Conservation (phyloP, 2,113 vertebrate genomes). For the Crotophaga sulcirostris region DNA sequence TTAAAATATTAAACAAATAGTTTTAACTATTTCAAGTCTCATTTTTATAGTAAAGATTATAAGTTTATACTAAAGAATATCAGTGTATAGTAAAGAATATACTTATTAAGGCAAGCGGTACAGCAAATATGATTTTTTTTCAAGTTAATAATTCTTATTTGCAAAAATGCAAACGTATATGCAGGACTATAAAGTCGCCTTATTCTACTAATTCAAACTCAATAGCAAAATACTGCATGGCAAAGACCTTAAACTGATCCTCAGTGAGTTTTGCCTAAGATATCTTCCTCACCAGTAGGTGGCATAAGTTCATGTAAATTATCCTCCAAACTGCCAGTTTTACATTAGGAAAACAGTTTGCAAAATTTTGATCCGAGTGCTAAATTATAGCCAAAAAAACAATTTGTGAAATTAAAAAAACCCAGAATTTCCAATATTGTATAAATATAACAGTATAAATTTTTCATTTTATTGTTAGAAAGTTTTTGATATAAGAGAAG, state of each 20-base stretch:
- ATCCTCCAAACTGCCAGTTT: neutral
- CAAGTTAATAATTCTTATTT: neutral
- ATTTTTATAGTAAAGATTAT: neutral
- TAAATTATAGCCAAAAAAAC: neutral
- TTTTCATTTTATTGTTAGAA: neutral
- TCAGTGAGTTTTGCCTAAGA: neutral
- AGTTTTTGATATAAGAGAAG: neutral
- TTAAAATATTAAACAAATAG: neutral
- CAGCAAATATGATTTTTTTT: neutral
- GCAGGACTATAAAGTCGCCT: neutral
- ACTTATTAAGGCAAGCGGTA: neutral
- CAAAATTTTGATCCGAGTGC: neutral
- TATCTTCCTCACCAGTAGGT: neutral
- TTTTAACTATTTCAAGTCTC: neutral
- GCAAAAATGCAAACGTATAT: accelerated
- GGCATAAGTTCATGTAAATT: neutral
- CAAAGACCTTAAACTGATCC: neutral
- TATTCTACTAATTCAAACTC: neutral
- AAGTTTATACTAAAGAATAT: neutral
- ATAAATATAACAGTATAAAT: accelerated
- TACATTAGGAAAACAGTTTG: neutral
- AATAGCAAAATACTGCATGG: neutral
- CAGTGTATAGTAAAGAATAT: neutral
- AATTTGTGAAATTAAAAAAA: neutral
- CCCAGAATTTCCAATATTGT: neutral